Evolutionary conservation across 1,140 invertebrate genomes (phyloP).

Genomic region (Chrysopa pallens): DNA sequence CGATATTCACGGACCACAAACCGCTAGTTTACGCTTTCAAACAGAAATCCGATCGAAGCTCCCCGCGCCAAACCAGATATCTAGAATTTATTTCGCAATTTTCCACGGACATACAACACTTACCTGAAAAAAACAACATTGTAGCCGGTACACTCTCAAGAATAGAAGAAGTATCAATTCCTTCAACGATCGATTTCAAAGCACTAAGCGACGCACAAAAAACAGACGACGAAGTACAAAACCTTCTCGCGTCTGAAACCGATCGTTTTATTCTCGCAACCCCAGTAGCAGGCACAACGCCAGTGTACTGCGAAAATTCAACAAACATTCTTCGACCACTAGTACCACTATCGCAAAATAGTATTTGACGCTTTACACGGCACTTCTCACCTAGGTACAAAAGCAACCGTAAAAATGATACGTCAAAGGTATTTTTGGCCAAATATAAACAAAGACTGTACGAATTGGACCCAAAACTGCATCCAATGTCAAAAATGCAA

Average conservation of each 20-base stretch:
- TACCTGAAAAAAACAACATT: slow-evolving; percentile 14
- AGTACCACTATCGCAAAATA: slow-evolving; percentile 8
- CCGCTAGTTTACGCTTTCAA: slow-evolving; percentile 17
- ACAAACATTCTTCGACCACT: slow-evolving; percentile 8
- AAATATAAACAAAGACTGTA: slow-evolving; percentile 14
- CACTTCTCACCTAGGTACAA: slow-evolving; percentile 16
- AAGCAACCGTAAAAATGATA: slow-evolving; percentile 17
- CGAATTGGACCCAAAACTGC: slow-evolving; percentile 12
- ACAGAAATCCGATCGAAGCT: slow-evolving; percentile 11
- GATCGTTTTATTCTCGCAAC: slow-evolving; percentile 1
- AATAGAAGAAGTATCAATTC: slow-evolving; percentile 9
- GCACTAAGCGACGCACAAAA: slow-evolving; percentile 4
- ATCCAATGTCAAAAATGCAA: slow-evolving; percentile 16
- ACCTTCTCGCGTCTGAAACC: neutral
- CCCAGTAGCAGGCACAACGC: neutral
- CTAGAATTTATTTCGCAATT: slow-evolving; percentile 17
- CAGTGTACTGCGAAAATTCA: slow-evolving; percentile 12
- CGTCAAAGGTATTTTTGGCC: slow-evolving; percentile 24
- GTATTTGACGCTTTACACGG: slow-evolving; percentile 17
- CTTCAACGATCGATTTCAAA: slow-evolving; percentile 12
- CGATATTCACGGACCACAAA: slow-evolving; percentile 22
- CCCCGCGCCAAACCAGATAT: slow-evolving; percentile 13
- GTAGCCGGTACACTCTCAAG: slow-evolving; percentile 16
- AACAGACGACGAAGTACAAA: slow-evolving; percentile 3
- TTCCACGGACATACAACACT: slow-evolving; percentile 17